Base-by-base conservation (phyloP, 1,140 invertebrate genomes). In the Coenobita brevimanus region DNA sequence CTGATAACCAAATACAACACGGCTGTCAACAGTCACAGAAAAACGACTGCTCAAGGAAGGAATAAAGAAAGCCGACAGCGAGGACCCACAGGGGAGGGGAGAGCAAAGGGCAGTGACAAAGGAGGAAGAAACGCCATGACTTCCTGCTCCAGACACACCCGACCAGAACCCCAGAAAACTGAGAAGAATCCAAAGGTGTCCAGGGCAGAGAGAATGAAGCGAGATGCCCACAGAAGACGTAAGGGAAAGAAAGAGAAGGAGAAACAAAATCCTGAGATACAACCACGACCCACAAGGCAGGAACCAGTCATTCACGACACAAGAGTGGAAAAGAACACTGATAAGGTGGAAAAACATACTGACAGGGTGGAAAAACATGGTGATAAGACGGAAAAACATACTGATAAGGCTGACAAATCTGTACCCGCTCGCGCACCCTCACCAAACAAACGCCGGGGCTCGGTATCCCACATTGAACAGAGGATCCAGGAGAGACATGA, bases 401-500 rank as follows among this genome's bases (percentile, higher is more conserved):
- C 27, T 2, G 27, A 67, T 1, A 54, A 83, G 50, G 69, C 36
- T 13, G 79, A 54, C 10, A 60, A 69, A 54, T 21, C 73, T 17
- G 33, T 36, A 10, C 30, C 57, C 46, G 64, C 60, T 27, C 81
- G 81, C 24, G 81, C 88, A 13, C 75, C 90, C 27, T 90, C 90
- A 43, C 88, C 88, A 2, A 76, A 57, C 8, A 85, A 83, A 36
- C 78, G 90, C 17, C 82, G 90, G 33, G 90, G 90, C 30, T 89
- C 88, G 2, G 90, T 90, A 17, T 90, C 88, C 38, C 90, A 90
- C 62, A 82, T 89, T 36, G 90, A 90, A 82, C 90, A 86, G 24
- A 88, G 90, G 69, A 83, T 90, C 24, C 90, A 90, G 54, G 90
- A 90, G 82, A 67, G 89, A 36, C 89, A 90, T 69, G 89, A 90